Conservation (phyloP, 2,888 invertebrate genomes). For the Chrysolina oricalcia region DNA sequence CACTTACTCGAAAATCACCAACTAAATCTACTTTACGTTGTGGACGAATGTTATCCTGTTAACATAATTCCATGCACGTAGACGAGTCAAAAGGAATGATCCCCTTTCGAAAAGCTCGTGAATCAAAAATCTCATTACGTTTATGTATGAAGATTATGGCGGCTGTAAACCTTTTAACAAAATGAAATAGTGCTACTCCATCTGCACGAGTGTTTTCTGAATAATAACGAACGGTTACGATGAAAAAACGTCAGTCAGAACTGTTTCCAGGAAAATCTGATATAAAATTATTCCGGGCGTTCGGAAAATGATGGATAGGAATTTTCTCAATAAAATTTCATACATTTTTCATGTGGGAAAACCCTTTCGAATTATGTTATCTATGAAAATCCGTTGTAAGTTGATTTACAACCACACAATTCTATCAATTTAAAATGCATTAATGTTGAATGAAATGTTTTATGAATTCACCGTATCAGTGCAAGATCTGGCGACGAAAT, state of each 20-base stretch:
- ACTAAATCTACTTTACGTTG: constrained; percentile 1
- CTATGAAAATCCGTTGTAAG: no score
- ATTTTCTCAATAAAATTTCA: no score
- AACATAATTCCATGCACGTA: not conserved
- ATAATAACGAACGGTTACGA: not conserved
- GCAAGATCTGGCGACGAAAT: no score
- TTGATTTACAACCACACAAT: no score
- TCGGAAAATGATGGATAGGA: no score
- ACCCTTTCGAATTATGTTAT: no score
- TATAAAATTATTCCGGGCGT: no score
- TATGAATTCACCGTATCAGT: no score
- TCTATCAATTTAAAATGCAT: no score
- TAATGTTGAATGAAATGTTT: no score
- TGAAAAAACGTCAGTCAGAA: not conserved
- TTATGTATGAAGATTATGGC: not conserved
- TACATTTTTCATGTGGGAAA: no score
- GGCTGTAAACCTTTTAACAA: not conserved
- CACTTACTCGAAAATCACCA: not conserved
- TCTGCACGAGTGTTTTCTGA: not conserved
- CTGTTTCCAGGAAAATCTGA: not conserved
- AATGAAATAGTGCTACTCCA: not conserved
- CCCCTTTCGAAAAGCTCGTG: not conserved
- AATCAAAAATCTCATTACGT: constrained; percentile 15
- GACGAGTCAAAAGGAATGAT: not conserved
- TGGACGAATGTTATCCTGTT: not conserved